phyloP scores from a whole-genome alignment of 1,140 invertebrate species.

The Penaeus chinensis region DNA sequence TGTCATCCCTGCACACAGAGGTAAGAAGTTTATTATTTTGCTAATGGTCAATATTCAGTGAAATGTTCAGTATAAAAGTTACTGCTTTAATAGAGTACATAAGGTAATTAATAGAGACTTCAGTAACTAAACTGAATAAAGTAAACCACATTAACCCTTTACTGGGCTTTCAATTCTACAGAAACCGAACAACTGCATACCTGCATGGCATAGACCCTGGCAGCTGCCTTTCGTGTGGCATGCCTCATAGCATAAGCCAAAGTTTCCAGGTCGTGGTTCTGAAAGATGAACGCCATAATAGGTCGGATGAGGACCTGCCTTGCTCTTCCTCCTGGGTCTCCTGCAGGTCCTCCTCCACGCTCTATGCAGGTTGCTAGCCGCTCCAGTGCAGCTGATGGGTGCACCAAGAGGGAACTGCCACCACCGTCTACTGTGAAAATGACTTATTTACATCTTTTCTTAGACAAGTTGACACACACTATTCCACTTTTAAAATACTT shows the following conservation, averaged over 20 bases:
- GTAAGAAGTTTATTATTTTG: too few relatives aligned
- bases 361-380: slow-evolving; percentile 77
- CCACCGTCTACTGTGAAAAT: slow-evolving; percentile 68
- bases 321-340: slow-evolving; percentile 66
- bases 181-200: slow-evolving; percentile 64
- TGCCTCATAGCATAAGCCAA: slow-evolving; percentile 86
- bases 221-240: slow-evolving; percentile 84
- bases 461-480: background rate
- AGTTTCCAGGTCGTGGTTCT: slow-evolving; percentile 85
- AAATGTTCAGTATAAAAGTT: too few relatives aligned
- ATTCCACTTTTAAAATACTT: background rate
- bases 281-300: slow-evolving; percentile 85
- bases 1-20: too few relatives aligned
- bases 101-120: too few relatives aligned
- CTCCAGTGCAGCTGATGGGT: slow-evolving; percentile 83
- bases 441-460: too few relatives aligned
- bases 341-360: slow-evolving; percentile 70
- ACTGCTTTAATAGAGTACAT: too few relatives aligned
- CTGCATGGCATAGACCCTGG: slow-evolving; percentile 87
- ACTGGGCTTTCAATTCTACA: background rate
- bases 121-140: too few relatives aligned
- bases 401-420: slow-evolving; percentile 82
- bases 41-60: too few relatives aligned
- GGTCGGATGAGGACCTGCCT: slow-evolving; percentile 67
- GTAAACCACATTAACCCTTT: background rate